Evolutionary conservation across 2,797 vertebrate genomes (phyloP).

Genomic region (Leptodactylus fallax): DNA sequence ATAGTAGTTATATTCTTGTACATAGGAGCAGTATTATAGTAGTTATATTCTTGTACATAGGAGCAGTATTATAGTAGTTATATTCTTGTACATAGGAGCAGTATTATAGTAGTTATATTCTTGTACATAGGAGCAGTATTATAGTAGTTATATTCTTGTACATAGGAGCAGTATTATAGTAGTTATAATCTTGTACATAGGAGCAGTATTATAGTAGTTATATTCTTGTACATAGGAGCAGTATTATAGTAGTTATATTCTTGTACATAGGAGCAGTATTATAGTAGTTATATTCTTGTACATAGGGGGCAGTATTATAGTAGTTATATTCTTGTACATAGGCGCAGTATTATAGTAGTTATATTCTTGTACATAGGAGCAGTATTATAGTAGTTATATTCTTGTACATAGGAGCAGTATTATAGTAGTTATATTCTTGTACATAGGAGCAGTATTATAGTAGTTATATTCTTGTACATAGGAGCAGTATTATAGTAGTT

Average conservation of each 20-base stretch:
- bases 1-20: slow-evolving; percentile 10
- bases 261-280: slow-evolving; percentile 14
- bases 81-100: not conserved
- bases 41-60: slow-evolving; percentile 8
- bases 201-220: not conserved
- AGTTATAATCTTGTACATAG: not conserved
- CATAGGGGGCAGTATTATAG: slow-evolving; percentile 4
- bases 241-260: slow-evolving; percentile 20
- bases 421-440: slow-evolving; percentile 7
- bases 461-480: slow-evolving; percentile 15
- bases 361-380: not conserved
- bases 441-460: not conserved
- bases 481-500: slow-evolving; percentile 5
- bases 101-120: slow-evolving; percentile 7
- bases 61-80: not conserved
- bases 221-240: not conserved
- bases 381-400: slow-evolving; percentile 26
- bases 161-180: slow-evolving; percentile 7
- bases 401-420: not conserved
- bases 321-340: not conserved
- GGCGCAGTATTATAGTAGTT: not conserved
- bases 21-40: not conserved
- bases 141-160: not conserved
- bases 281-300: slow-evolving; percentile 20
- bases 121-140: not conserved